Conservation (phyloP, 1,140 invertebrate genomes). For the Riptortus pedestris region DNA sequence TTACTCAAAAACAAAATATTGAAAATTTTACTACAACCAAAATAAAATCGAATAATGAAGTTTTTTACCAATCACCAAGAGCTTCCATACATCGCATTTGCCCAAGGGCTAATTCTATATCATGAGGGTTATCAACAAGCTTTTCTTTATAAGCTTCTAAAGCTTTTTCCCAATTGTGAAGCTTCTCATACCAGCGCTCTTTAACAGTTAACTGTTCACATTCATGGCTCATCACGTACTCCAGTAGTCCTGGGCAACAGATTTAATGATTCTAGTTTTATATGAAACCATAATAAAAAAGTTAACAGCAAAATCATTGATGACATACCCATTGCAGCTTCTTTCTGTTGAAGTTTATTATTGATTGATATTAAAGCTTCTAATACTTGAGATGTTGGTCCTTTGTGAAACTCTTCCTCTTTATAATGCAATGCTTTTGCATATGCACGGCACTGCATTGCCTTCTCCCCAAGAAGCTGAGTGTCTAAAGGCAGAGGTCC, state of each 20-base stretch:
- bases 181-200: conserved; percentile 96
- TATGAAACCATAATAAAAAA: not conserved
- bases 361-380: conserved; percentile 95
- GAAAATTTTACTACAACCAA: no score
- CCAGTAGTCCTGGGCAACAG: conserved; percentile 60
- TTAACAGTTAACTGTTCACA: conserved; percentile 67
- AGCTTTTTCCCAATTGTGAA: conserved; percentile 97
- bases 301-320: not conserved
- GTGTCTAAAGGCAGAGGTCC: conserved; percentile 85
- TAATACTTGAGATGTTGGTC: conserved; percentile 67
- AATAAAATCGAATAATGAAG: no score
- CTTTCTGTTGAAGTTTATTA: conserved; percentile 96
- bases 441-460: conserved; percentile 62
- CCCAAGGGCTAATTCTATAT: conserved; percentile 77
- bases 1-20: no score
- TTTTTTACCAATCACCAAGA: conserved; percentile 94
- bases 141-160: conserved; percentile 71
- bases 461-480: conserved; percentile 65
- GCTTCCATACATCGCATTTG: conserved; percentile 96
- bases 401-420: conserved; percentile 85
- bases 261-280: no score
- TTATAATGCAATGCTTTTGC: conserved; percentile 98
- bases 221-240: conserved; percentile 78
- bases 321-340: conserved; percentile 74
- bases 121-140: conserved; percentile 43